phyloP scores from a whole-genome alignment of 2,888 invertebrate species.

The Hyposoter dolosus region DNA sequence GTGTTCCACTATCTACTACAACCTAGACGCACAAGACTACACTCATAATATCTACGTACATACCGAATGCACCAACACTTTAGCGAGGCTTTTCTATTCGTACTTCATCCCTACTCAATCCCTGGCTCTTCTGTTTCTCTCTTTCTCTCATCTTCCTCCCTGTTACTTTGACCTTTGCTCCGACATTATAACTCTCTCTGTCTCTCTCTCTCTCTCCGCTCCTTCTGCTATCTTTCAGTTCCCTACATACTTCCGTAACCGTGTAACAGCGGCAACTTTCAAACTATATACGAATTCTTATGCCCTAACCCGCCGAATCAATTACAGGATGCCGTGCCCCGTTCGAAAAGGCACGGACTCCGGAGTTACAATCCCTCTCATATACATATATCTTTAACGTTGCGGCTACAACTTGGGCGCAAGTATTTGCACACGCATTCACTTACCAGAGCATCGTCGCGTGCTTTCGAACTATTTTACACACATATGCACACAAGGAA shows the following conservation, averaged over 20 bases:
- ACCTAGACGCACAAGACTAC: background rate
- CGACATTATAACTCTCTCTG: constrained; percentile 50
- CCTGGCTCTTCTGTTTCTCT: constrained; percentile 40
- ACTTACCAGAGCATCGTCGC: constrained; percentile 29
- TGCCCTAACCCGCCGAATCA: constrained; percentile 68
- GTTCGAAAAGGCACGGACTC: constrained; percentile 2
- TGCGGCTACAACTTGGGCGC: constrained; percentile 29
- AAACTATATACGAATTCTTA: constrained; percentile 55
- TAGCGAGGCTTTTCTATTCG: constrained; percentile 29
- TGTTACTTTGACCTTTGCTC: constrained; percentile 55
- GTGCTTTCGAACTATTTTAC: background rate
- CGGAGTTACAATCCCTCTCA: background rate
- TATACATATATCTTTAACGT: background rate
- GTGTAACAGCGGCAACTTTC: constrained; percentile 54
- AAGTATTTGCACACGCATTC: constrained; percentile 50
- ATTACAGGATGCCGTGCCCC: constrained; percentile 71
- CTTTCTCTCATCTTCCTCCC: constrained; percentile 38
- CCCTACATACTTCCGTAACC: constrained; percentile 55
- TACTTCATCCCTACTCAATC: constrained; percentile 21
- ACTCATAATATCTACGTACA: constrained; percentile 18
- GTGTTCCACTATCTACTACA: constrained; percentile 41
- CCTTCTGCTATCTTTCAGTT: constrained; percentile 46
- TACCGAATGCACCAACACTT: constrained; percentile 17
- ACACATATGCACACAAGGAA: background rate
- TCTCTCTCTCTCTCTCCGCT: constrained; percentile 46